These are phyloP conservation scores for Alviniconcha strummeri DNA, from an alignment of 2,888 invertebrate species.

Conservation along the genomic window DNA sequence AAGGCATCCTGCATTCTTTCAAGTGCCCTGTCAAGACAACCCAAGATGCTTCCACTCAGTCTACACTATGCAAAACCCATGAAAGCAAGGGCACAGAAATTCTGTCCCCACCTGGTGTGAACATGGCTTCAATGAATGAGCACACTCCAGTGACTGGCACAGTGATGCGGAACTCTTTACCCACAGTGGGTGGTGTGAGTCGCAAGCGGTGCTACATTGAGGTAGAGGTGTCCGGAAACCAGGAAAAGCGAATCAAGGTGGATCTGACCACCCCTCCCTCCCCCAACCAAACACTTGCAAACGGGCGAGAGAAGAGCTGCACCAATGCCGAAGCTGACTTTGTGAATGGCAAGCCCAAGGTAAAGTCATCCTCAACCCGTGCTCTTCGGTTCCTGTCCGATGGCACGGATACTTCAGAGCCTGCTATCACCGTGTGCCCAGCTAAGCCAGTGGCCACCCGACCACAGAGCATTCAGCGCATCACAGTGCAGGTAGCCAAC, in stretches of 20 bases:
- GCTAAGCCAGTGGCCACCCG: conserved; percentile 22
- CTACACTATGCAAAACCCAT: conserved; percentile 34
- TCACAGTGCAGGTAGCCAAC: conserved; percentile 32
- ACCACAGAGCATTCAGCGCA: conserved; percentile 25
- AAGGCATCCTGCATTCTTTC: conserved; percentile 59
- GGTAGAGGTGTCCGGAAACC: conserved; percentile 29
- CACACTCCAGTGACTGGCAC: conserved; percentile 39
- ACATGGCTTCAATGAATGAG: conserved; percentile 40
- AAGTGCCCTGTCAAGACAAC: conserved; percentile 57
- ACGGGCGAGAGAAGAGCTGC: background rate
- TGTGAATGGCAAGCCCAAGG: background rate
- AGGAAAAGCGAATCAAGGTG: conserved; percentile 54
- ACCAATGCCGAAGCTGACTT: background rate
- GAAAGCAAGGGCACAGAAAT: conserved; percentile 29
- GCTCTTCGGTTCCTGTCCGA: conserved; percentile 28
- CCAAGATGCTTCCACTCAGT: conserved; percentile 49
- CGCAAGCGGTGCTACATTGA: conserved; percentile 27
- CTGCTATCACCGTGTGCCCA: conserved; percentile 5
- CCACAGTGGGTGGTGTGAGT: conserved; percentile 26
- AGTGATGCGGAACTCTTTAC: conserved; percentile 26
- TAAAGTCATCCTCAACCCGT: conserved; percentile 22
- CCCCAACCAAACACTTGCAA: conserved; percentile 4
- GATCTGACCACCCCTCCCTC: conserved; percentile 55
- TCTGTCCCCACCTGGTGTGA: conserved; percentile 42
- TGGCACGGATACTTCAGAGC: background rate